These are phyloP conservation scores for Seira sanloemensis DNA, from an alignment of 2,888 invertebrate genomes.

Conservation along the genomic window DNA sequence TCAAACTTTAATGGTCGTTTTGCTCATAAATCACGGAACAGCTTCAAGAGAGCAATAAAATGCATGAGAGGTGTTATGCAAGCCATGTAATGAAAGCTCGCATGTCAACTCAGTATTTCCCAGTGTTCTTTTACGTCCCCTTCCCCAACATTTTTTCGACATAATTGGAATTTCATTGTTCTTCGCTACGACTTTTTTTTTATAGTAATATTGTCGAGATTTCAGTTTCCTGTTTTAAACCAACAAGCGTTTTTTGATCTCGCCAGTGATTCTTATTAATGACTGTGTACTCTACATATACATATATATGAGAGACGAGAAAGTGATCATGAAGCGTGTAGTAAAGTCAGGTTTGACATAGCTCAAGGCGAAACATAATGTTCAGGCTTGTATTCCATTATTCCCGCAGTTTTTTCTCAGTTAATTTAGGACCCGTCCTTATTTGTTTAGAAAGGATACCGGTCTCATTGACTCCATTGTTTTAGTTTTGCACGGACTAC, in stretches of 20 bases:
- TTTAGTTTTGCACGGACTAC: neutral
- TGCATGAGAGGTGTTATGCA: conserved; percentile 9
- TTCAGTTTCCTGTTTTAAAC: no score
- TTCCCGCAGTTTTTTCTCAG: neutral
- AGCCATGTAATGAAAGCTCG: conserved; percentile 32
- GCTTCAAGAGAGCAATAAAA: conserved; percentile 13
- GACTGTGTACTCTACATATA: no score
- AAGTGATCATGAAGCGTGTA: conserved; percentile 1
- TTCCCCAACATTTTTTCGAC: neutral
- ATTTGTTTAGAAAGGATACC: neutral
- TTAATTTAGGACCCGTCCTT: neutral
- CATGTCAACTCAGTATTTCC: conserved; percentile 35
- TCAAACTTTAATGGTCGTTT: conserved; percentile 24
- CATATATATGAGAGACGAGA: no score
- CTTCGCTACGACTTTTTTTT: neutral
- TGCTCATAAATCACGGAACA: conserved; percentile 41
- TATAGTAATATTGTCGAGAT: neutral
- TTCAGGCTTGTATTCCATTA: neutral
- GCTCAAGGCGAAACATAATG: conserved; percentile 7
- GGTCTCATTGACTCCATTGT: neutral
- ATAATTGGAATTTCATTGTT: neutral
- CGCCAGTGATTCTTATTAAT: conserved; percentile 10
- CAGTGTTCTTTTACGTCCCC: neutral
- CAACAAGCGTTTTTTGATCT: neutral
- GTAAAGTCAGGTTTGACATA: conserved; percentile 8